phyloP scores from a whole-genome alignment of 2,113 vertebrate species.

The Ageneiosus marmoratus region DNA sequence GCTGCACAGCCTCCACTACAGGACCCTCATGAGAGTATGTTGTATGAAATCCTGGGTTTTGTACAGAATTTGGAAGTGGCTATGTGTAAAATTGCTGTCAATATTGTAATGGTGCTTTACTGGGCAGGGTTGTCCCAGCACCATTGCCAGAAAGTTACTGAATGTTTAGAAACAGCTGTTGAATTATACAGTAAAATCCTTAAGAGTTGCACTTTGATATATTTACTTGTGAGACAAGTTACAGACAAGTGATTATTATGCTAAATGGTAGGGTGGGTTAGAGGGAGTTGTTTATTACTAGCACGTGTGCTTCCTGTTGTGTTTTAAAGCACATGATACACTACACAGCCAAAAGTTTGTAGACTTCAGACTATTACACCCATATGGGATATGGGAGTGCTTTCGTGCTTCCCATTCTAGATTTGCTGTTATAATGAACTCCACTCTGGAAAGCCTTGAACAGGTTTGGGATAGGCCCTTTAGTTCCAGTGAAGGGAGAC shows the following conservation, averaged over 20 bases:
- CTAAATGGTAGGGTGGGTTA: not conserved
- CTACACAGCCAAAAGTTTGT: not conserved
- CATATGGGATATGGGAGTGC: not conserved
- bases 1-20: not conserved
- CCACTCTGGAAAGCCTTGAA: not conserved
- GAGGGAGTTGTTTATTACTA: not conserved
- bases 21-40: not conserved
- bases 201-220: not conserved
- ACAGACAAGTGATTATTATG: not conserved
- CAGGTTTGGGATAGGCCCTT: not conserved
- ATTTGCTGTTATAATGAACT: not conserved
- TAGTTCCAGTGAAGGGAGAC: not conserved
- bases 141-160: not conserved
- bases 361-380: not conserved
- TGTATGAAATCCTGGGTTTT: not conserved
- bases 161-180: not conserved
- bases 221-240: not conserved
- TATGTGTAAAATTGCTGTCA: not conserved
- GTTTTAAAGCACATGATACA: not conserved
- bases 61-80: not conserved
- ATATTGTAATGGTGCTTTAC: not conserved
- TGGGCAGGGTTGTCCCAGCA: not conserved
- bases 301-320: not conserved
- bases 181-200: not conserved
- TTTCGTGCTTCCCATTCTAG: not conserved